Conservation (phyloP, 1,140 invertebrate genomes). For the Campoletis sonorensis region DNA sequence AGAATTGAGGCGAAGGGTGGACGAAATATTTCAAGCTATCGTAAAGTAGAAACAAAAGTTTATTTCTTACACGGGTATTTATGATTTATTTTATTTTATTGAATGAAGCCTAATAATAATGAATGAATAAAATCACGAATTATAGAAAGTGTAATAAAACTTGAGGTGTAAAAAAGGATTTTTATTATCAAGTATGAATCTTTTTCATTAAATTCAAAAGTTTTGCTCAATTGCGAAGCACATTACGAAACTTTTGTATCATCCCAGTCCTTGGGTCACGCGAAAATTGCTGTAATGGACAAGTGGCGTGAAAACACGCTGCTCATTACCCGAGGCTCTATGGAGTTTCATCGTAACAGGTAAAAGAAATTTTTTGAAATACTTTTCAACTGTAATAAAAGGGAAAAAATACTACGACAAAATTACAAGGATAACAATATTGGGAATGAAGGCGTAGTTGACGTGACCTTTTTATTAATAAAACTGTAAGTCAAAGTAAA, state of each 20-base stretch:
- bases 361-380: neutral
- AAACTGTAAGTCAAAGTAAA: neutral
- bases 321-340: neutral
- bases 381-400: neutral
- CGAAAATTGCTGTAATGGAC: neutral
- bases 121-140: too few relatives aligned
- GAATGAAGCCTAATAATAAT: too few relatives aligned
- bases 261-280: neutral
- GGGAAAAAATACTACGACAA: neutral
- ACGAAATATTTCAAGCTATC: too few relatives aligned
- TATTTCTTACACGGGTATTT: too few relatives aligned
- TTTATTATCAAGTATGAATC: too few relatives aligned
- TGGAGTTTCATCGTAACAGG: neutral
- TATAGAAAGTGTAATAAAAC: too few relatives aligned
- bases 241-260: conserved; percentile 6
- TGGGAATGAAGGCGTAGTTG: neutral
- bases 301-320: neutral
- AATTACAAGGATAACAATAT: neutral
- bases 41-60: too few relatives aligned
- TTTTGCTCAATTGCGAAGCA: neutral
- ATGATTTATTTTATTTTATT: too few relatives aligned
- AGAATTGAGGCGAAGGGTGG: too few relatives aligned
- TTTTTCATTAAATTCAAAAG: neutral
- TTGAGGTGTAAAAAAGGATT: too few relatives aligned
- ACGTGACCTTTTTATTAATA: neutral